Conservation (phyloP, 1,140 invertebrate genomes). For the Aphis gossypii region DNA sequence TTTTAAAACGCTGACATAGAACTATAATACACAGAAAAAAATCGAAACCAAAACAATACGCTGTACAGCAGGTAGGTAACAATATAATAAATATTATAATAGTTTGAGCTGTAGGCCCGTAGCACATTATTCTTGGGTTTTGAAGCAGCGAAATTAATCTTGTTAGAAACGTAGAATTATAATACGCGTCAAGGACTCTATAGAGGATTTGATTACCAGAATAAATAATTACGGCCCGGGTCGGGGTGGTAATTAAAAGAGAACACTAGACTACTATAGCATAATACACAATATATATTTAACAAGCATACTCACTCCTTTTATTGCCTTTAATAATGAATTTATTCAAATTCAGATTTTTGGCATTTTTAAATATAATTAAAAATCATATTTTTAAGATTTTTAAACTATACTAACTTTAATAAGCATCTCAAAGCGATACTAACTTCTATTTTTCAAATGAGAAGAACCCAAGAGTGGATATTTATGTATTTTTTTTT, state of each 20-base stretch:
- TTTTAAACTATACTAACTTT: not conserved
- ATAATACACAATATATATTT: not conserved
- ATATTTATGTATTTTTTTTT: not conserved
- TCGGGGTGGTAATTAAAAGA: not conserved
- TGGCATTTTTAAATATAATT: not conserved
- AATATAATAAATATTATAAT: not conserved
- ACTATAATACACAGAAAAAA: not conserved
- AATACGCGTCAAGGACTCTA: not conserved
- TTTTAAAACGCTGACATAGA: not conserved
- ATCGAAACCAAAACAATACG: not conserved
- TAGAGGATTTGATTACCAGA: not conserved
- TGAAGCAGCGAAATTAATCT: not conserved
- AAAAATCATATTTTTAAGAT: not conserved
- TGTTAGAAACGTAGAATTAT: slow-evolving; percentile 2
- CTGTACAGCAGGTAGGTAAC: not conserved
- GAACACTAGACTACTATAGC: not conserved
- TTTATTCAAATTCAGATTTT: not conserved
- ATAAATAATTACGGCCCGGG: not conserved
- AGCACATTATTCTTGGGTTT: not conserved
- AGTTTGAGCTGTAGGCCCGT: no score
- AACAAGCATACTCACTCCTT: not conserved
- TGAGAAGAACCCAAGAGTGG: not conserved
- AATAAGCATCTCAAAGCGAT: not conserved
- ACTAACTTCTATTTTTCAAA: not conserved
- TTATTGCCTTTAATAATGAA: not conserved